Percentiles rank a stretch among this genome's conserved stretches.
Conservation (phyloP, 2,797 vertebrate genomes). For the Trematomus bernacchii region DNA sequence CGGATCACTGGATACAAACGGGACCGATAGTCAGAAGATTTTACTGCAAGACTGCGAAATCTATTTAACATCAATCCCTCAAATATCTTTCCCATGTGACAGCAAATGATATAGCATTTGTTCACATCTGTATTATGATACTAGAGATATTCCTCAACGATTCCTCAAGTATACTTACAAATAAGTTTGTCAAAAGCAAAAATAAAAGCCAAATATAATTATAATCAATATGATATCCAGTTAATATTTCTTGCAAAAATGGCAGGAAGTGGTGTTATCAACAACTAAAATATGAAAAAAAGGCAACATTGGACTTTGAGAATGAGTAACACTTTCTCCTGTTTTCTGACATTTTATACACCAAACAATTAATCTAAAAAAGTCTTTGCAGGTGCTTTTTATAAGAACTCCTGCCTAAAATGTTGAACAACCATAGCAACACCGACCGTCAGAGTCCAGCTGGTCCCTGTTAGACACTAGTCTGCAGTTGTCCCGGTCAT, state of each 20-base stretch:
- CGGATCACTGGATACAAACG: slow-evolving; percentile 23
- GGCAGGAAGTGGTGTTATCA: too few species aligned
- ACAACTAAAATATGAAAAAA: too few species aligned
- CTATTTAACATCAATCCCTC: slow-evolving; percentile 23
- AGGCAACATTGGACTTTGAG: too few species aligned
- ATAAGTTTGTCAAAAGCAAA: too few species aligned
- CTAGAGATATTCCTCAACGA: not conserved
- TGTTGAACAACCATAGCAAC: not conserved
- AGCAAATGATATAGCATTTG: slow-evolving; percentile 17
- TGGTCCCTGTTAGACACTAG: slow-evolving; percentile 92
- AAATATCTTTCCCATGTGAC: slow-evolving; percentile 28
- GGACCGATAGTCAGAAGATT: not conserved
- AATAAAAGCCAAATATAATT: too few species aligned
- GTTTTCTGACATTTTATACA: too few species aligned
- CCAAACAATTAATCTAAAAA: too few species aligned
- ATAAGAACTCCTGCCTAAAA: not conserved
- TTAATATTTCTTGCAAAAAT: too few species aligned
- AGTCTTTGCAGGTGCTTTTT: not conserved
- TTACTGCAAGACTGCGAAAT: slow-evolving; percentile 49
- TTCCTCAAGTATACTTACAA: too few species aligned
- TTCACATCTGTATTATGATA: slow-evolving; percentile 14
- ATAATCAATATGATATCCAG: too few species aligned
- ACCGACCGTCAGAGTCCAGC: slow-evolving; percentile 90
- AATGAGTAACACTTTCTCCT: too few species aligned
- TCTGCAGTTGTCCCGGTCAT: slow-evolving; percentile 96